Conservation (phyloP, 2,888 invertebrate species). For the Nudaria mundana region DNA sequence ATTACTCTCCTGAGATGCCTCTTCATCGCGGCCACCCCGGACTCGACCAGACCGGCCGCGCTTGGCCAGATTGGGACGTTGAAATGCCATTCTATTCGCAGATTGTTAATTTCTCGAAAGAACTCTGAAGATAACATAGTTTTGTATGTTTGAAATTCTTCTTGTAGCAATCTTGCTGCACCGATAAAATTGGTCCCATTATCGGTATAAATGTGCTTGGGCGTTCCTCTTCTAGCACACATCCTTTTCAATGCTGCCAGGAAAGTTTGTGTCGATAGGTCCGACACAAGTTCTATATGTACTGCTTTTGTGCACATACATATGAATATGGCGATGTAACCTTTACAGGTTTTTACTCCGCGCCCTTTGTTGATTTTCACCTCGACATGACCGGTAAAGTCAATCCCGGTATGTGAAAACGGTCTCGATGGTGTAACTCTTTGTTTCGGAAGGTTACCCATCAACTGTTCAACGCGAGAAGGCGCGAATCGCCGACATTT, state of each 20-base stretch:
- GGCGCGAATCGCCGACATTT: neutral
- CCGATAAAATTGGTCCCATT: slow-evolving; percentile 6
- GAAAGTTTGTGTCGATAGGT: slow-evolving; percentile 10
- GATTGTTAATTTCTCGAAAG: too few species aligned
- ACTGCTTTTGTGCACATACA: slow-evolving; percentile 17
- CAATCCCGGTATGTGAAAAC: neutral
- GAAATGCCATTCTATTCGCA: too few species aligned
- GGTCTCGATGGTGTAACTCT: neutral
- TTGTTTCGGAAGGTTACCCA: neutral
- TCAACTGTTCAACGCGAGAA: neutral
- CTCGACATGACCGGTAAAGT: neutral
- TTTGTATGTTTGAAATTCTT: neutral
- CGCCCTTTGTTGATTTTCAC: neutral
- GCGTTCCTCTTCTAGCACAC: slow-evolving; percentile 10
- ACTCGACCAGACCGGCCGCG: too few species aligned
- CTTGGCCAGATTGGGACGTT: too few species aligned
- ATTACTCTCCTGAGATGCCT: neutral
- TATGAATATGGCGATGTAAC: slow-evolving; percentile 10
- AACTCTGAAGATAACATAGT: neutral
- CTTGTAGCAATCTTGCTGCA: neutral
- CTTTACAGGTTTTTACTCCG: neutral
- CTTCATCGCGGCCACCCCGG: neutral
- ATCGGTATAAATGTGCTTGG: slow-evolving; percentile 13
- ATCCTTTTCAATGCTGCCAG: slow-evolving; percentile 7
- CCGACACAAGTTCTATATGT: slow-evolving; percentile 16